These are phyloP conservation scores for Tamandua tetradactyla DNA, from an alignment of 2,797 vertebrate species.

Conservation along the genomic window DNA sequence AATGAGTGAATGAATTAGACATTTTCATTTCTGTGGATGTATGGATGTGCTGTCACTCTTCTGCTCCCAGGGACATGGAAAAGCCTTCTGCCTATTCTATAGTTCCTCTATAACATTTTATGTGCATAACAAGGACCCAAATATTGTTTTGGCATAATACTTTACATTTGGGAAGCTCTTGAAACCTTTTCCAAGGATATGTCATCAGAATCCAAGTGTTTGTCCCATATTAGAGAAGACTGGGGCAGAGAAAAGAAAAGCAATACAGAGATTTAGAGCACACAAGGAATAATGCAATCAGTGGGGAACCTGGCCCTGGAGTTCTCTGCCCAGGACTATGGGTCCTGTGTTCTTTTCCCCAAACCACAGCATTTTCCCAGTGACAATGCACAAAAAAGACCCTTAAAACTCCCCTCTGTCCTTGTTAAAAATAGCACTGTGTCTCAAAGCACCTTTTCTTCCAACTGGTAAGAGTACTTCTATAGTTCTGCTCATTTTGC, in stretches of 20 bases:
- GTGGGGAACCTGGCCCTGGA: background rate
- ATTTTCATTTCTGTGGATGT: background rate
- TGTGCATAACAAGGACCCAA: background rate
- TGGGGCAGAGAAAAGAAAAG: background rate
- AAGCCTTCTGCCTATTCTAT: background rate
- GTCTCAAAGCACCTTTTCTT: background rate
- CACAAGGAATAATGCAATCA: background rate
- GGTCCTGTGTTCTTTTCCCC: background rate
- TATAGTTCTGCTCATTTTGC: slow-evolving; percentile 35
- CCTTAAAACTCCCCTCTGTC: background rate
- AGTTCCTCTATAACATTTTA: background rate
- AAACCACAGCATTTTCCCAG: background rate
- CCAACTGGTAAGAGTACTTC: background rate
- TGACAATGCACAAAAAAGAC: background rate
- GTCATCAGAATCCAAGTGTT: background rate
- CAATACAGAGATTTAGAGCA: background rate
- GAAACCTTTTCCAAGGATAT: background rate
- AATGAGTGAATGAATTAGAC: background rate
- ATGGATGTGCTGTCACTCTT: background rate
- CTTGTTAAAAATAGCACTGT: background rate
- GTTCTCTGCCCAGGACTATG: background rate
- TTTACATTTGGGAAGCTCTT: slow-evolving; percentile 17
- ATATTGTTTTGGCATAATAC: background rate
- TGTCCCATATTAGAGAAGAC: background rate
- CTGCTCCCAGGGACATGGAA: background rate